Base-by-base conservation (phyloP, 2,113 vertebrate genomes). In the Calyptommatus sinebrachiatus region DNA sequence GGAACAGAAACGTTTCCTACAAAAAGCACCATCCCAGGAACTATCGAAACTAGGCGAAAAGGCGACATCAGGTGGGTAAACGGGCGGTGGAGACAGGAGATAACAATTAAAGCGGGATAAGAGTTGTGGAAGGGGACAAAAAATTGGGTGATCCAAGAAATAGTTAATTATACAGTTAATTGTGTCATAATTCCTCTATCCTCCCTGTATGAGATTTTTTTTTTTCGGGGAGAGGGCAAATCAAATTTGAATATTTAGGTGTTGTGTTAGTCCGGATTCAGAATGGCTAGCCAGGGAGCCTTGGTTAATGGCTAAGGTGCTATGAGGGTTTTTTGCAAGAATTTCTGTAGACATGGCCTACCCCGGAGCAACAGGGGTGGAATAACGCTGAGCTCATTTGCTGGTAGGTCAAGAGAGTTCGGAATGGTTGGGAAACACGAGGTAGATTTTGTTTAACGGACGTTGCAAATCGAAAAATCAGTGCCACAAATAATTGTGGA, bases 61-160 rank as follows among this genome's bases (percentile, higher is more conserved):
- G 85, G 6, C 61, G 63, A n/a, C 83, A 16, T 68, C 16, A 85
- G 85, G 77, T 81, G 79, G 21, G 79, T 75, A 46, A n/a, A 24
- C 46, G 28, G 12, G n/a, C 31, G 10, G 61, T 0, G 16, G 1
- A 11, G 46, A 69, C 12, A 8, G 45, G n/a, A 12, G 31, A 8
- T 20, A 16, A 8, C 11, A 5, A 10, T 4, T 7, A 66, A n/a
- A 16, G 28, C 7, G 29, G 9, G n/a, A 14, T 2, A 22, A n/a
- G 4, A 14, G 22, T 24, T 2, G 20, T 16, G 48, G 24, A 61
- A 16, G 74, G 3, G 7, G 10, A 53, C 7, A 11, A 10, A 12
- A 41, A 31, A 7, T 7, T 16, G 26, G 26, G 26, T 18, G 31
- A 11, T n/a, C 9, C 8, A 12, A 57, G 53, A 57, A 57, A 57